Evolutionary conservation across 1,140 invertebrate species (phyloP).

Genomic region (Trichonephila inaurata): DNA sequence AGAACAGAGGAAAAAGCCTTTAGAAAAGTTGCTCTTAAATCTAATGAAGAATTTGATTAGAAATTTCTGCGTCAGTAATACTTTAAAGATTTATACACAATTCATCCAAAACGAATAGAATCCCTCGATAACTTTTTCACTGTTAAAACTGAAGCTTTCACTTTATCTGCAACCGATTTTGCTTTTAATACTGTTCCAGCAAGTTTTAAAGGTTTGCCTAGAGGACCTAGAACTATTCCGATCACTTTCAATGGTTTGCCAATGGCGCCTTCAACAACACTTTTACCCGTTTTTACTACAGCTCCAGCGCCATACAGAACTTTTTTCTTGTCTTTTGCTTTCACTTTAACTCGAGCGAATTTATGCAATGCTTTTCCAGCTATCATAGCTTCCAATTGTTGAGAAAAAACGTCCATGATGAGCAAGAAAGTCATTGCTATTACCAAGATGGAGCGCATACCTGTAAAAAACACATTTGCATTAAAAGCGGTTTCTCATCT

Average conservation of each 20-base stretch:
- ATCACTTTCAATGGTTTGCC: conserved; percentile 50
- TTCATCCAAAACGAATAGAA: conserved; percentile 59
- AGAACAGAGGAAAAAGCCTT: too few species aligned
- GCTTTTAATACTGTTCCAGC: conserved; percentile 19
- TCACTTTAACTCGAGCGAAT: neutral
- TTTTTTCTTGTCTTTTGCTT: conserved; percentile 46
- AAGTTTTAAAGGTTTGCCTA: conserved; percentile 11
- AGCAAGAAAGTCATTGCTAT: neutral
- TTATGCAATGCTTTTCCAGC: neutral
- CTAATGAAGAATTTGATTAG: too few species aligned
- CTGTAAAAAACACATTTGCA: neutral
- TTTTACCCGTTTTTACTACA: conserved; percentile 10
- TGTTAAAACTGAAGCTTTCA: conserved; percentile 21
- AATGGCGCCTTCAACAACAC: neutral
- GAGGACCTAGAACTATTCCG: conserved; percentile 45
- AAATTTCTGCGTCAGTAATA: too few species aligned
- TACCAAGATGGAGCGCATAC: neutral
- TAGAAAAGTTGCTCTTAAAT: too few species aligned
- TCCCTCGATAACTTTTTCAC: conserved; percentile 63
- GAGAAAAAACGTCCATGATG: neutral
- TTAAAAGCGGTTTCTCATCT: neutral
- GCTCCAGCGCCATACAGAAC: conserved; percentile 13
- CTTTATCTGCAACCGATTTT: conserved; percentile 47
- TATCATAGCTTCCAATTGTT: conserved; percentile 23
- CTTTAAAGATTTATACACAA: too few species aligned